Conservation (phyloP, 53 echinoderm and acorn worm genomes). For the Luidia sarsii region DNA sequence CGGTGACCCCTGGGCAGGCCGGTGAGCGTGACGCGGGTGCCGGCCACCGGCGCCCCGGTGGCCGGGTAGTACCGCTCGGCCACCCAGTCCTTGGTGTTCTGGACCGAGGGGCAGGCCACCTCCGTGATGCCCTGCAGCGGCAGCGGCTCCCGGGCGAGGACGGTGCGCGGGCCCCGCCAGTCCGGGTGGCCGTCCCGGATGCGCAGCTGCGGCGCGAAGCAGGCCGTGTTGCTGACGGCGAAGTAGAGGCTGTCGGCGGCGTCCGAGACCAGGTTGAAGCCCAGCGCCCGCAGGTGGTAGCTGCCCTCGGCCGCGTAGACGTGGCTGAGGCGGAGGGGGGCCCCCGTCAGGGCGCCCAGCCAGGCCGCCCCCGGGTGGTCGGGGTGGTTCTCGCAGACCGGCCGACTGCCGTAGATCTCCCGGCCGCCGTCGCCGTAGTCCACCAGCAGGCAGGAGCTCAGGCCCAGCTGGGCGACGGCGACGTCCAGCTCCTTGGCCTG, state of each 20-base stretch:
- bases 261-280: conserved; percentile 72
- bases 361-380: conserved; percentile 31
- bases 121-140: conserved; percentile 58
- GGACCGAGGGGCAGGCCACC: conserved; percentile 31
- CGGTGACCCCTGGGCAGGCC: conserved; percentile 3
- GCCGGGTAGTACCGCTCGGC: conserved; percentile 36
- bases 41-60: conserved; percentile 32
- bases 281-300: conserved; percentile 45
- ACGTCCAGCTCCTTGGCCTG: conserved; percentile 30
- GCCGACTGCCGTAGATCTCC: conserved; percentile 36
- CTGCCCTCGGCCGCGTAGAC: conserved; percentile 49
- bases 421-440: conserved; percentile 64
- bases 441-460: conserved; percentile 64
- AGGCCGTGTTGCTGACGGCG: conserved; percentile 57
- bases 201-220: conserved; percentile 62
- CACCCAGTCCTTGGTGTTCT: conserved; percentile 66
- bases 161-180: conserved; percentile 57
- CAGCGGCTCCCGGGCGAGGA: conserved; percentile 20
- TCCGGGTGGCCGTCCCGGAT: conserved; percentile 68
- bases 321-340: conserved; percentile 38
- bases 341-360: neutral
- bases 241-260: conserved; percentile 34
- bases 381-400: conserved; percentile 47
- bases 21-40: neutral
- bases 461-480: conserved; percentile 54